phyloP scores from a whole-genome alignment of 2,797 vertebrate genomes.

The Cephalopachus bancanus region DNA sequence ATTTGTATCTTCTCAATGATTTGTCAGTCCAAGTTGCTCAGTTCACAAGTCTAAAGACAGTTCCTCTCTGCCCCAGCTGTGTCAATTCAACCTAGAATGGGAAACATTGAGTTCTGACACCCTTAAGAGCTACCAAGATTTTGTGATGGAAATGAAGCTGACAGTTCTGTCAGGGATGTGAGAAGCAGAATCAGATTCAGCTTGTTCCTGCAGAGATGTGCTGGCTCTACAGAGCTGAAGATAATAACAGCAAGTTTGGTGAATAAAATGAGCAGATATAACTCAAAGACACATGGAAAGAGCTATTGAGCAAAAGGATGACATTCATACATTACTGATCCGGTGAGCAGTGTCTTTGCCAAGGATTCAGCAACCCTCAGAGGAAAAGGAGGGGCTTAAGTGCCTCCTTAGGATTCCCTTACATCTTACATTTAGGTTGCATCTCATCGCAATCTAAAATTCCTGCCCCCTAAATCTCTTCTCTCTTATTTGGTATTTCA shows the following conservation, averaged over 20 bases:
- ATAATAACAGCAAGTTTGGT: slow-evolving; percentile 60
- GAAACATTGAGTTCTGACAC: slow-evolving; percentile 73
- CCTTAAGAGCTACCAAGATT: slow-evolving; percentile 64
- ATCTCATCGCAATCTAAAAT: background rate
- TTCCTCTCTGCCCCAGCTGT: slow-evolving; percentile 72
- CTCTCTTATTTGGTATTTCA: background rate
- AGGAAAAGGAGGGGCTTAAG: background rate
- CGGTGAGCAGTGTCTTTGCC: background rate
- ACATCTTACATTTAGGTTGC: background rate
- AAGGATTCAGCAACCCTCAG: background rate
- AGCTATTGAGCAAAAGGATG: slow-evolving; percentile 3
- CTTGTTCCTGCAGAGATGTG: slow-evolving; percentile 59
- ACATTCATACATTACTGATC: background rate
- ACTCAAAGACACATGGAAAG: slow-evolving; percentile 18
- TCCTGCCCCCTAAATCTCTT: background rate
- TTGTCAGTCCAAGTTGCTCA: slow-evolving; percentile 68
- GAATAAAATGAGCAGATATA: slow-evolving; percentile 33
- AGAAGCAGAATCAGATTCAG: slow-evolving; percentile 75
- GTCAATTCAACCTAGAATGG: slow-evolving; percentile 66
- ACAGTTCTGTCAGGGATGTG: slow-evolving; percentile 73
- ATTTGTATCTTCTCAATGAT: slow-evolving; percentile 70
- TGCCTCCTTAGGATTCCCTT: background rate
- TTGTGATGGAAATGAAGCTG: slow-evolving; percentile 73
- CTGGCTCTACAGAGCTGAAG: slow-evolving; percentile 49
- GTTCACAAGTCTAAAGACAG: slow-evolving; percentile 72